These are phyloP conservation scores for Pungitius pungitius DNA, from an alignment of 2,113 vertebrate genomes.

Conservation along the genomic window DNA sequence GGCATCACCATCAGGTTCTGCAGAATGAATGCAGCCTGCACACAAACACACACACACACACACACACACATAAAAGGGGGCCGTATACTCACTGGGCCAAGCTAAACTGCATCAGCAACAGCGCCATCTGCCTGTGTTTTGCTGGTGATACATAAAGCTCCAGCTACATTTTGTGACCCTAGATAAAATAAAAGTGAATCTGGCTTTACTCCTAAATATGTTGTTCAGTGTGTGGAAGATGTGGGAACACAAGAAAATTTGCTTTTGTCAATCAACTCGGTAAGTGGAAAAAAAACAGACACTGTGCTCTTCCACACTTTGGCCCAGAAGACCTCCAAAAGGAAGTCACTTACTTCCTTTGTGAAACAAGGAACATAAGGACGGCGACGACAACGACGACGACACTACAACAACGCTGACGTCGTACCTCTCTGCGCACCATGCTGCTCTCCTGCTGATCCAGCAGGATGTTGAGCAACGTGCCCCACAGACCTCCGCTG, in stretches of 20 bases:
- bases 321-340: neutral
- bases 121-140: constrained; percentile 83
- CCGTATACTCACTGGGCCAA: constrained; percentile 22
- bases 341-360: neutral
- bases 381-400: neutral
- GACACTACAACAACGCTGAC: neutral
- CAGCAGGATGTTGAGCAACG: constrained; percentile 91
- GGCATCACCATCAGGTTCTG: constrained; percentile 96
- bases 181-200: constrained; percentile 16
- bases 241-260: neutral
- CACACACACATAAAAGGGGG: constrained; percentile 4
- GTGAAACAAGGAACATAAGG: neutral
- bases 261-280: neutral
- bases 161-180: constrained; percentile 21
- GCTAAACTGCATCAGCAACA: constrained; percentile 76
- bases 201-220: neutral
- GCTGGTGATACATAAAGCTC: constrained; percentile 59
- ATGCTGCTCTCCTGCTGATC: constrained; percentile 93
- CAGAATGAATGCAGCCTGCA: constrained; percentile 94
- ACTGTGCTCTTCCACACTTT: neutral
- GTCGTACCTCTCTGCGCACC: constrained; percentile 93
- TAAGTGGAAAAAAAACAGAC: neutral
- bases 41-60: constrained; percentile 53
- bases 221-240: neutral
- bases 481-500: constrained; percentile 97